Base-by-base conservation (phyloP, 2,888 invertebrate genomes). In the Tuberolachnus salignus region DNA sequence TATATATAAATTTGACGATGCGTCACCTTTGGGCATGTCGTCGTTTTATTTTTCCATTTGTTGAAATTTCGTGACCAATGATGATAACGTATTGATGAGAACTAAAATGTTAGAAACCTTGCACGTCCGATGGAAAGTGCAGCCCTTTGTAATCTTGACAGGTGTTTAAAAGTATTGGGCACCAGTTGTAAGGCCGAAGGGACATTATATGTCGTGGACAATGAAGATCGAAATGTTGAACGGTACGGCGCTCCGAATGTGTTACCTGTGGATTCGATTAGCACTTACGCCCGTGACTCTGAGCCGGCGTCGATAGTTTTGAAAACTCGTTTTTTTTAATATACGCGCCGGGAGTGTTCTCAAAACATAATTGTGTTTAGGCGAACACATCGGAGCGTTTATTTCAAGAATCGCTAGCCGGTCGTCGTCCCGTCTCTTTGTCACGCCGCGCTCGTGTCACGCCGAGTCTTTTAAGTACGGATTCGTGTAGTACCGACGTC, bases 131-230 rank as follows among this genome's bases (percentile, higher is more conserved):
- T 61, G 78, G 78, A 69, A 70, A 61, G 42, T n/a, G 78, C 78
- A 69, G 42, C 78, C 69, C 78, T 69, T 78, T 78, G 78, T 78
- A 69, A 78, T 78, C 78, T 78, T 78, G 78, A 78, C 78, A 69
- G 69, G 16, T 67, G 69, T 69, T 78, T 67, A 42, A n/a, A 59
- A 78, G 78, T 10, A 9, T 78, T 66, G 51, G 59, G n/a, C 69
- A 51, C 46, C 69, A 57, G 78, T 78, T 78, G 78, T 78, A 78
- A 78, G 78, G 78, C 78, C 78, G 59, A 42, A 69, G 78, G 69
- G 78, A 78, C 78, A 78, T 57, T 21, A 49, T n/a, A 26, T n/a
- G n/a, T 1, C 14, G 66, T 64, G 61, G 64, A 74, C 46, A 21
- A 44, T n/a, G 6, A 3, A 16, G 13, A n/a, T 49, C 8, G 51